These are phyloP conservation scores for Epinephelus coioides DNA, from an alignment of 2,797 vertebrate species.

Conservation along the genomic window DNA sequence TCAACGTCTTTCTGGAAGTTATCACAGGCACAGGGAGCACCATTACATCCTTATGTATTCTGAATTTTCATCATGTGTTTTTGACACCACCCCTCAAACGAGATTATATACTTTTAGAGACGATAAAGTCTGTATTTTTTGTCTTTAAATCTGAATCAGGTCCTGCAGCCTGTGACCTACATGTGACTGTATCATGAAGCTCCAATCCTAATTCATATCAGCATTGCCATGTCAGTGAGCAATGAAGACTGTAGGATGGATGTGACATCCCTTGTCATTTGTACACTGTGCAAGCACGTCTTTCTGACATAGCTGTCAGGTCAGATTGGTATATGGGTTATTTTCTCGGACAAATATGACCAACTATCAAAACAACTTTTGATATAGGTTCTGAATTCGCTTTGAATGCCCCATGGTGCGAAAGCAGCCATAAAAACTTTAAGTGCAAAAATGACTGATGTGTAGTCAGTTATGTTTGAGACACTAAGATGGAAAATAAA, in stretches of 20 bases:
- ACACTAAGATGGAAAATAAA: background rate
- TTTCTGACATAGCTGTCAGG: constrained; percentile 61
- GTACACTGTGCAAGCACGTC: constrained; percentile 25
- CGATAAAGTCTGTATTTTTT: background rate
- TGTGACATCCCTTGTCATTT: constrained; percentile 61
- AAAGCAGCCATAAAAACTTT: background rate
- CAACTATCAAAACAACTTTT: constrained; percentile 10
- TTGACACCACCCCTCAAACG: background rate
- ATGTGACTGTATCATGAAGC: constrained; percentile 36
- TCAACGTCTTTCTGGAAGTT: constrained; percentile 1
- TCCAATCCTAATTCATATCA: constrained; percentile 46
- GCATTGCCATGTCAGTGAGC: constrained; percentile 45
- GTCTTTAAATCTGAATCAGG: background rate
- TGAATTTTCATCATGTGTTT: background rate
- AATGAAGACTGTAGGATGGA: constrained; percentile 43
- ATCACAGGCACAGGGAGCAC: background rate
- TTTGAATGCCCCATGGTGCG: background rate
- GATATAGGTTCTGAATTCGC: background rate
- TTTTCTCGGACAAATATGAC: constrained; percentile 37
- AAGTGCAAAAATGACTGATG: background rate
- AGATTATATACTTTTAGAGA: background rate
- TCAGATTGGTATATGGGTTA: constrained; percentile 42
- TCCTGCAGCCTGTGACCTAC: constrained; percentile 43
- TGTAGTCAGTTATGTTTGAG: background rate
- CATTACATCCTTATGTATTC: background rate